Percentiles rank a stretch among this genome's conserved stretches.
Evolutionary conservation across 2,797 vertebrate species (phyloP).

Genomic region (Calcarius lapponicus): DNA sequence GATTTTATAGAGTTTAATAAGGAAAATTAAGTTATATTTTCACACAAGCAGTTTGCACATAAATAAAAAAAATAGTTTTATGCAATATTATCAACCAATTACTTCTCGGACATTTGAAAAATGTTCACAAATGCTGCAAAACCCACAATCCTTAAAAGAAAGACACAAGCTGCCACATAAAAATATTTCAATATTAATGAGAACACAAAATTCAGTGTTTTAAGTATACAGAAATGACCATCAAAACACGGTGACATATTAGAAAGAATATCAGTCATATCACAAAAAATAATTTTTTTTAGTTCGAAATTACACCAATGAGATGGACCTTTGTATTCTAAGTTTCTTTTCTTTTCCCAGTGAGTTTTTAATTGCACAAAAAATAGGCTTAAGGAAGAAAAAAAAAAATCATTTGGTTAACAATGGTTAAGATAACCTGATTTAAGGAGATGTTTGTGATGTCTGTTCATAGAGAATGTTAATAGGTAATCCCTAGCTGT

Average conservation of each 20-base stretch:
- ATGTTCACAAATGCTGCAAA: neutral
- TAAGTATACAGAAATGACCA: neutral
- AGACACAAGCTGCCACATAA: rapidly evolving
- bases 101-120: neutral
- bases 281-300: neutral
- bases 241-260: neutral
- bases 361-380: neutral
- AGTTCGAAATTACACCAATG: neutral
- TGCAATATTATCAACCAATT: neutral
- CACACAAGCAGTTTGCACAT: neutral
- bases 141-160: neutral
- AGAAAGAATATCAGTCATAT: neutral
- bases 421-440: neutral
- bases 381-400: neutral
- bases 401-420: neutral
- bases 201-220: neutral
- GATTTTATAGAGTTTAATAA: conserved; percentile 80
- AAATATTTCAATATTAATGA: neutral
- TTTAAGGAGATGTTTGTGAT: neutral
- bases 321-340: neutral
- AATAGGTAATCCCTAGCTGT: neutral
- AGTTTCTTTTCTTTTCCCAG: neutral
- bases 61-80: neutral
- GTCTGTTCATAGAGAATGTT: neutral
- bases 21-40: conserved; percentile 39